Evolutionary conservation across 2,113 vertebrate genomes (phyloP).

Genomic region (Pseudois nayaur): DNA sequence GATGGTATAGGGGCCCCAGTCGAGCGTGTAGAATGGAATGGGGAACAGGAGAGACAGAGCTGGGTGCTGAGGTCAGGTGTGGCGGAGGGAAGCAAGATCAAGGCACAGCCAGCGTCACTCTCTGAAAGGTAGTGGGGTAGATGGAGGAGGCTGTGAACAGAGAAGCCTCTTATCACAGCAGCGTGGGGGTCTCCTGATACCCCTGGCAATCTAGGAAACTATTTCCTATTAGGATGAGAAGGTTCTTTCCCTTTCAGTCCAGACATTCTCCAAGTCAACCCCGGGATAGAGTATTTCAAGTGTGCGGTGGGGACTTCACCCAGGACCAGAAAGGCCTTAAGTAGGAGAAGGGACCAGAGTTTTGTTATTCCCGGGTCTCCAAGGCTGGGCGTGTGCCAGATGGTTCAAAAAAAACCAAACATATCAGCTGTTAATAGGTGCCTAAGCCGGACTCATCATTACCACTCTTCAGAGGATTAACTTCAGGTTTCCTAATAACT

Average conservation of each 20-base stretch:
- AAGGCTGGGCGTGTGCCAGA: neutral
- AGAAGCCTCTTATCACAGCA: neutral
- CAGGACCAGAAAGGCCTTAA: neutral
- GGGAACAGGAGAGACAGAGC: neutral
- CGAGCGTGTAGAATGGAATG: neutral
- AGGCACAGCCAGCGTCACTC: neutral
- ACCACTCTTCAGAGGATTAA: neutral
- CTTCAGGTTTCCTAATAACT: neutral
- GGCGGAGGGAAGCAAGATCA: neutral
- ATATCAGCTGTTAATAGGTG: neutral
- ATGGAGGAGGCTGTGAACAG: neutral
- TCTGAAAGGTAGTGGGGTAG: neutral
- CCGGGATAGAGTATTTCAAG: neutral
- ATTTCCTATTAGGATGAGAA: neutral
- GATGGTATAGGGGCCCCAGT: neutral
- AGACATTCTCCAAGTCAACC: neutral
- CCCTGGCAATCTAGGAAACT: neutral
- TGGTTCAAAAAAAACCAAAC: neutral
- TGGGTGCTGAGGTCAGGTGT: neutral
- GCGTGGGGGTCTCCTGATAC: neutral
- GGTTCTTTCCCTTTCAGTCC: neutral
- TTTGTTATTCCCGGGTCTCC: rapidly evolving
- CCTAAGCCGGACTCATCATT: neutral
- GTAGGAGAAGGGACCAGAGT: neutral
- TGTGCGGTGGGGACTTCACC: neutral